These are phyloP conservation scores for Cyclargus thomasi DNA, from an alignment of 1,140 invertebrate species.

Conservation along the genomic window DNA sequence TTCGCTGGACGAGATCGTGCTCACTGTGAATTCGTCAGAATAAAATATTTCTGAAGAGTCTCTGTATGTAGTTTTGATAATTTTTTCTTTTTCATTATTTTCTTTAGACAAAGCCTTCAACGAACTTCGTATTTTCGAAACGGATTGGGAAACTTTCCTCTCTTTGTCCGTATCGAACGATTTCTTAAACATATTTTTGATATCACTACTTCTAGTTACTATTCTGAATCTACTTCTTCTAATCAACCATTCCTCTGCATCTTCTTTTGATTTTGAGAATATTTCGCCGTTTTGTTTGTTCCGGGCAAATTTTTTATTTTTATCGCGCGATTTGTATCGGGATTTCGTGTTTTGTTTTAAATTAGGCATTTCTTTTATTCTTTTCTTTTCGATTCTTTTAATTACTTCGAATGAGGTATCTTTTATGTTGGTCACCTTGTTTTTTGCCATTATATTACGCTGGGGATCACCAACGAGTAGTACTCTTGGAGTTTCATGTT, in stretches of 20 bases:
- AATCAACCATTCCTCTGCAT: not conserved
- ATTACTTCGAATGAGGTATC: not conserved
- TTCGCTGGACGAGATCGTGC: constrained; percentile 23
- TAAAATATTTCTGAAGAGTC: constrained; percentile 11
- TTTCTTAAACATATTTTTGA: not conserved
- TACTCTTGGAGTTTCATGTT: not conserved
- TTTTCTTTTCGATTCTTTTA: not conserved
- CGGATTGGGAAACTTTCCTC: not conserved
- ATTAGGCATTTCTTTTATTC: not conserved
- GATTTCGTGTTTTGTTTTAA: not conserved
- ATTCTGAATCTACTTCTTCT: not conserved
- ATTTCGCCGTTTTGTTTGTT: not conserved
- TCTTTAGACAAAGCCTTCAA: constrained; percentile 16
- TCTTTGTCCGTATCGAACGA: not conserved
- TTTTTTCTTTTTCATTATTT: constrained; percentile 11
- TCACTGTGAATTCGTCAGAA: constrained; percentile 19
- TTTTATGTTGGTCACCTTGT: not conserved
- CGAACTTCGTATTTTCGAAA: constrained; percentile 17
- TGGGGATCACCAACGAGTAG: not conserved
- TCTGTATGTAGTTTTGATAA: not conserved
- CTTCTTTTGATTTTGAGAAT: not conserved
- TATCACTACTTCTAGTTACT: not conserved
- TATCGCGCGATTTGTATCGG: not conserved
- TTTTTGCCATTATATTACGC: not conserved
- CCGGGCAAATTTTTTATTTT: not conserved